These are phyloP conservation scores for Penaeus vannamei DNA, from an alignment of 1,140 invertebrate species.

Conservation along the genomic window DNA sequence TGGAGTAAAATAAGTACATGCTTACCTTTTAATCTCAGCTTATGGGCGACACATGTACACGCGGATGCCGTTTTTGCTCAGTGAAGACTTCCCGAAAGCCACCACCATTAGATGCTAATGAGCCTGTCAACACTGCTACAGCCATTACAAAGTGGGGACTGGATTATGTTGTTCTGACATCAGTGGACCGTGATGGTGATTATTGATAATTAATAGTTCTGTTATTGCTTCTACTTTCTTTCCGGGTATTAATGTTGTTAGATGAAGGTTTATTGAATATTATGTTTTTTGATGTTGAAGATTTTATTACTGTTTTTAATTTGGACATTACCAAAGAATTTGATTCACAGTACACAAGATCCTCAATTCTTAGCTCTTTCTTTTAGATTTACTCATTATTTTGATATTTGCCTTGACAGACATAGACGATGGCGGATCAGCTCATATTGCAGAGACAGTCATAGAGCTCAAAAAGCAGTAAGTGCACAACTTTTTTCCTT, in stretches of 20 bases:
- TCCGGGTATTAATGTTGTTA: neutral
- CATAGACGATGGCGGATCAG: conserved; percentile 90
- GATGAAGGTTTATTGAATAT: neutral
- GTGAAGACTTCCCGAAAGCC: conserved; percentile 96
- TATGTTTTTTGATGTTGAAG: no score
- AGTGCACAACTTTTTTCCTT: neutral
- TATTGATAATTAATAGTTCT: conserved; percentile 32
- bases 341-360: no score
- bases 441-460: conserved; percentile 94
- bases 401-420: conserved; percentile 71
- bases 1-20: no score
- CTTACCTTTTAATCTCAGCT: conserved; percentile 75
- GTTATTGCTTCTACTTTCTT: no score
- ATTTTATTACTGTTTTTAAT: no score
- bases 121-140: conserved; percentile 93
- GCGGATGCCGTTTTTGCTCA: conserved; percentile 96
- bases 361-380: no score
- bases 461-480: conserved; percentile 75
- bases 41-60: conserved; percentile 92
- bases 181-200: conserved; percentile 90
- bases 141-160: conserved; percentile 96
- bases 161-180: conserved; percentile 98
- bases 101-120: conserved; percentile 89
- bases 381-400: neutral
- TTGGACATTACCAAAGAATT: no score